These are phyloP conservation scores for Pteropus rufus DNA, from an alignment of 2,797 vertebrate species.

Conservation along the genomic window DNA sequence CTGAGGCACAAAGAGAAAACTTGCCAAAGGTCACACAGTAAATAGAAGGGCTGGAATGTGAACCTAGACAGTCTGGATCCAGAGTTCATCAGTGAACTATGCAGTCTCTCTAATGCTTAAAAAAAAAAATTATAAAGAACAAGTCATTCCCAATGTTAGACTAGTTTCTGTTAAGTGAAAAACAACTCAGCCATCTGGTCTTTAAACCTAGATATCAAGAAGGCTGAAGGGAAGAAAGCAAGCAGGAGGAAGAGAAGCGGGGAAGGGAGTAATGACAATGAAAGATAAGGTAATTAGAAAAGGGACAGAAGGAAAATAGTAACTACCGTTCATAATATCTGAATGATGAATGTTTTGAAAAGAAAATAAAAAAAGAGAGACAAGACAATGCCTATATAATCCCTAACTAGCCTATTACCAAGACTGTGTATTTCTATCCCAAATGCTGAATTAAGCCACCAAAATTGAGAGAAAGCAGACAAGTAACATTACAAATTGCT, in stretches of 20 bases:
- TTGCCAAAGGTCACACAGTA: neutral
- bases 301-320: neutral
- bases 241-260: neutral
- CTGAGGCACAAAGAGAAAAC: neutral
- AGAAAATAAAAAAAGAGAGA: neutral
- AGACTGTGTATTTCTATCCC: neutral
- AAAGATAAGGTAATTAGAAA: neutral
- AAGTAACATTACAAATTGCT: neutral
- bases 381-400: neutral
- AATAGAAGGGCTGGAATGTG: neutral
- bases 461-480: neutral
- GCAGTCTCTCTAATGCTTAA: neutral
- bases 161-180: neutral
- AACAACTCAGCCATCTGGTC: neutral
- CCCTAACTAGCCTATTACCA: neutral
- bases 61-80: neutral
- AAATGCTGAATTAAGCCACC: neutral
- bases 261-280: neutral
- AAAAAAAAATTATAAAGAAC: constrained; percentile 26
- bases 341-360: neutral
- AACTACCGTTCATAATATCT: neutral
- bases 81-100: neutral
- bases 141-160: neutral
- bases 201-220: neutral
- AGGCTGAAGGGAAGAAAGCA: neutral